These are phyloP conservation scores for Trachythela sp. DNA, from an alignment of 64 coral and sea anemone species.

Conservation along the genomic window DNA sequence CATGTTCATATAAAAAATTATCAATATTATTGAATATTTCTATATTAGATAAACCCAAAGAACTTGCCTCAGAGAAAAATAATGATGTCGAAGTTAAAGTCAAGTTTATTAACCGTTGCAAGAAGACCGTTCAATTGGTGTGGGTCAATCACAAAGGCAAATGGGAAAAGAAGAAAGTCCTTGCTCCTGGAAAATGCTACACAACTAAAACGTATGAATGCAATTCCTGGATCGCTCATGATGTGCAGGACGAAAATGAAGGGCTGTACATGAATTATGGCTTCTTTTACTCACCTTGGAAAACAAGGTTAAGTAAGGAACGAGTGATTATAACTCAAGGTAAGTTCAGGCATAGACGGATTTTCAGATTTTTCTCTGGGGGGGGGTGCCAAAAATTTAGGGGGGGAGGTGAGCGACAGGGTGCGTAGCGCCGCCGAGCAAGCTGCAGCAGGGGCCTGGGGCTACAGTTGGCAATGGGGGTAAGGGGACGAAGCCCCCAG, in stretches of 20 bases:
- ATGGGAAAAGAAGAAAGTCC: background rate
- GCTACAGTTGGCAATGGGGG: no score
- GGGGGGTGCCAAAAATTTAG: no score
- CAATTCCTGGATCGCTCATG: conserved; percentile 4
- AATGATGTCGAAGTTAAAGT: background rate
- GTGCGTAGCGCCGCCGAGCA: no score
- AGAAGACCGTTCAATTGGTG: background rate
- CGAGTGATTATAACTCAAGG: background rate
- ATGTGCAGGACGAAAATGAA: background rate
- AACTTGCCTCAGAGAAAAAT: conserved; percentile 3
- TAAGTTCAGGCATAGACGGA: no score
- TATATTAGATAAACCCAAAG: background rate
- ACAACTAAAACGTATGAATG: background rate
- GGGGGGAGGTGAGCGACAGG: no score
- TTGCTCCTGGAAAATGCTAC: conserved; percentile 2
- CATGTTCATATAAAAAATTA: no score
- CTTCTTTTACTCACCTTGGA: conserved; percentile 2
- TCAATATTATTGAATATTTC: background rate
- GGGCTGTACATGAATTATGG: background rate
- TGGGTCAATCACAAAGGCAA: background rate
- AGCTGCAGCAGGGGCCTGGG: no score
- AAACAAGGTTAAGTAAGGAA: background rate
- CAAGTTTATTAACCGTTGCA: background rate
- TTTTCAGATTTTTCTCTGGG: no score
- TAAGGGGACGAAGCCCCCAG: no score